phyloP scores from a whole-genome alignment of 30 jellyfish, hydroid and myxozoan genomes.

The Turritopsis dohrnii region DNA sequence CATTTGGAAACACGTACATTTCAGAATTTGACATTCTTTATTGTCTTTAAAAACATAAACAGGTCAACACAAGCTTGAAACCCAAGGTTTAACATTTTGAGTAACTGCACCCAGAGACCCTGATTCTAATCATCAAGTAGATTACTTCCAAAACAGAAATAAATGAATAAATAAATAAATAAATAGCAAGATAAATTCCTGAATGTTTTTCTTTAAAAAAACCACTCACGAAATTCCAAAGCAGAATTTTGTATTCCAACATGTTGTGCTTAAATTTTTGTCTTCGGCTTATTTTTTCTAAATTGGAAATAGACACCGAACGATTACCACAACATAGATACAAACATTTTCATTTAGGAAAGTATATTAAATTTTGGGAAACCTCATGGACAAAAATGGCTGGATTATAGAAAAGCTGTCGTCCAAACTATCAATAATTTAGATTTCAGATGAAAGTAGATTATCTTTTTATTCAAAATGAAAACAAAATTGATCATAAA shows the following conservation, averaged over 20 bases:
- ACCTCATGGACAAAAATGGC: neutral
- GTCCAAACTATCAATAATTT: neutral
- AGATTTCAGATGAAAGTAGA: neutral
- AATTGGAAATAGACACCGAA: neutral
- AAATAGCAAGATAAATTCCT: neutral
- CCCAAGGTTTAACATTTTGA: too few relatives aligned
- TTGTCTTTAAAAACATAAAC: too few relatives aligned
- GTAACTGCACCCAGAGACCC: neutral
- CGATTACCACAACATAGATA: neutral
- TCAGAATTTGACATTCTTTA: too few relatives aligned
- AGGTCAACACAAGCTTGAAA: too few relatives aligned
- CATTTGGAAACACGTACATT: too few relatives aligned
- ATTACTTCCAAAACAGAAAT: neutral
- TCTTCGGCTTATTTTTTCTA: neutral
- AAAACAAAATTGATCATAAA: too few relatives aligned
- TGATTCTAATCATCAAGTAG: neutral
- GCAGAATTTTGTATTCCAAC: slow-evolving; percentile 39
- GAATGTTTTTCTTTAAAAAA: neutral
- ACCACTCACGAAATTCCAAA: slow-evolving; percentile 67
- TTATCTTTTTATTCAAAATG: neutral
- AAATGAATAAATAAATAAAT: neutral
- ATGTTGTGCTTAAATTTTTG: neutral
- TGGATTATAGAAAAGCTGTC: neutral
- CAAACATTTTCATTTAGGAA: too few relatives aligned
- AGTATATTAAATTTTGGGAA: too few relatives aligned